A percentile compares a stretch with the other conserved stretches of the same genome.
Evolutionary conservation across 2,888 invertebrate genomes (phyloP).

Genomic region (Patella caerulea): DNA sequence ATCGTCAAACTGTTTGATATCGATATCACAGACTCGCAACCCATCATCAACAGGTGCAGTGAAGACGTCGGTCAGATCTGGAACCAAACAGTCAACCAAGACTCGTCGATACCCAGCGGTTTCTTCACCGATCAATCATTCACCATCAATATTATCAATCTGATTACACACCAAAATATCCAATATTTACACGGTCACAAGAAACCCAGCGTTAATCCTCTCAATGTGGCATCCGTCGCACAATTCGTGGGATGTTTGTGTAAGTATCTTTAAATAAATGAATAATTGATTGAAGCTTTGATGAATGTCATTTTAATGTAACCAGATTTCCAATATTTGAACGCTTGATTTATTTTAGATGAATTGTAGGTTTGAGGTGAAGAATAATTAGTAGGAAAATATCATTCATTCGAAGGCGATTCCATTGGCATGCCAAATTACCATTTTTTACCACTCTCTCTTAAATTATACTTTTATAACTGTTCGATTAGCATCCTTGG

Average conservation of each 20-base stretch:
- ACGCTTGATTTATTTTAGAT: slow-evolving; percentile 1
- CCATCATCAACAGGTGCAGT: slow-evolving; percentile 20
- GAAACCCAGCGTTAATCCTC: slow-evolving; percentile 8
- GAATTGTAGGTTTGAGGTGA: background rate
- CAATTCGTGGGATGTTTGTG: slow-evolving; percentile 19
- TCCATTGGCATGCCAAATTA: too few species aligned
- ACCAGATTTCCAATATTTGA: slow-evolving; percentile 4
- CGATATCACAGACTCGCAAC: slow-evolving; percentile 5
- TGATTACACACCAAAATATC: slow-evolving; percentile 14
- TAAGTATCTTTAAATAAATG: slow-evolving; percentile 8
- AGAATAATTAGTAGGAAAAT: background rate
- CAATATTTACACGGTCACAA: slow-evolving; percentile 19
- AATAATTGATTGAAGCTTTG: slow-evolving; percentile 1
- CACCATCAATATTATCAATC: slow-evolving; percentile 12
- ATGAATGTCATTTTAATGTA: slow-evolving; percentile 3
- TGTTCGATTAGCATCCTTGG: too few species aligned
- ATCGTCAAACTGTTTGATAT: slow-evolving; percentile 20
- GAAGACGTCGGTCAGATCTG: slow-evolving; percentile 15
- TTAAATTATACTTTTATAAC: too few species aligned
- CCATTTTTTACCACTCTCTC: too few species aligned
- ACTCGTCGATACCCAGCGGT: background rate
- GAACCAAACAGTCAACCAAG: slow-evolving; percentile 15
- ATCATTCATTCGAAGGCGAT: too few species aligned
- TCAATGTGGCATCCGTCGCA: slow-evolving; percentile 16
- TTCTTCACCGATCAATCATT: slow-evolving; percentile 14